Percentiles rank a stretch among this genome's conserved stretches.
Conservation (phyloP, 2,888 invertebrate species). For the Pachymerium ferrugineum region DNA sequence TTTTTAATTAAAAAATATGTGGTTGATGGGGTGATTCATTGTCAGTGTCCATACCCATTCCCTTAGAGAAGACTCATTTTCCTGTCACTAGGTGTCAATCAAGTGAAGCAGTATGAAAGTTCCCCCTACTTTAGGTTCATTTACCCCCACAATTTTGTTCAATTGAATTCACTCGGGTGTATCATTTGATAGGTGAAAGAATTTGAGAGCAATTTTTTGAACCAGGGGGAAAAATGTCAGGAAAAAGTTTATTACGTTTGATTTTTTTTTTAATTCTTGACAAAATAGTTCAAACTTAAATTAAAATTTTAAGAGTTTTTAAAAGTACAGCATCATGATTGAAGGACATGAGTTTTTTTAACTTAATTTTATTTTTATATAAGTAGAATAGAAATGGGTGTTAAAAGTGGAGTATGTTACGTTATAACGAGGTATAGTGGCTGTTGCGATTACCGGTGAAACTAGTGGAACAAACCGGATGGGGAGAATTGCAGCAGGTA, state of each 20-base stretch:
- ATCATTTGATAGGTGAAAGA: neutral
- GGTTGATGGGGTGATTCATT: too few relatives aligned
- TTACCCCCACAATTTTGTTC: neutral
- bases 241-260: neutral
- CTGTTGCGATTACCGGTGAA: too few relatives aligned
- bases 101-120: neutral
- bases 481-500: neutral
- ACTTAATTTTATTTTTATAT: too few relatives aligned
- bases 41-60: too few relatives aligned
- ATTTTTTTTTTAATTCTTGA: neutral
- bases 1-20: too few relatives aligned
- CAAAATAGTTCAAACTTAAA: neutral
- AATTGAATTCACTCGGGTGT: neutral
- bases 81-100: conserved; percentile 4
- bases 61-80: too few relatives aligned
- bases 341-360: too few relatives aligned
- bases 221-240: too few relatives aligned
- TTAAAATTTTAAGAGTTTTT: too few relatives aligned
- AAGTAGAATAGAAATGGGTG: neutral
- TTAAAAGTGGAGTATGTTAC: neutral
- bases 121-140: neutral
- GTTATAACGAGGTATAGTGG: neutral
- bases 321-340: too few relatives aligned
- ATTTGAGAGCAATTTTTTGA: neutral
- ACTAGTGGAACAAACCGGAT: neutral